These are phyloP conservation scores for Heliconius aoede DNA, from an alignment of 2,888 invertebrate genomes.

Conservation along the genomic window DNA sequence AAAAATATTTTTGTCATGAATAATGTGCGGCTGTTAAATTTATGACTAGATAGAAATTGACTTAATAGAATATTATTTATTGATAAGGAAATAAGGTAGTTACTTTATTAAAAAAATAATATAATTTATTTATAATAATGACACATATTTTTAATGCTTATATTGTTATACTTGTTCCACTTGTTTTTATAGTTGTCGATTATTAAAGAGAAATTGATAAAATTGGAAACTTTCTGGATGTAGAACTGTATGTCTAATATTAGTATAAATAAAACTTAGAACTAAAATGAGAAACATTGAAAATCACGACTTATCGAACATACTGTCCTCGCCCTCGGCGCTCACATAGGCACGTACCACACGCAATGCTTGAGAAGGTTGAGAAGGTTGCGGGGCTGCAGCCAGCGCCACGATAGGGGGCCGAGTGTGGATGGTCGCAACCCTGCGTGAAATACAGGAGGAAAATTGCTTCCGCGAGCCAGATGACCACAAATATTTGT, in stretches of 20 bases:
- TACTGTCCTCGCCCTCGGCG: too few relatives aligned
- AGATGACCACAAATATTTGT: slow-evolving; percentile 73
- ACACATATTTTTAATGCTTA: slow-evolving; percentile 1
- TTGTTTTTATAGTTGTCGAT: neutral
- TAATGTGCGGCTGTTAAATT: neutral
- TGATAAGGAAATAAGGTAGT: slow-evolving; percentile 4
- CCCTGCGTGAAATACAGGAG: neutral
- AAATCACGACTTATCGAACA: too few relatives aligned
- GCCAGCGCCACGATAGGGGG: slow-evolving; percentile 70
- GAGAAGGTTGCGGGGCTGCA: slow-evolving; percentile 69
- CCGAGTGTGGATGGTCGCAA: slow-evolving; percentile 48
- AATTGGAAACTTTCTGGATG: too few relatives aligned
- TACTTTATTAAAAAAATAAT: slow-evolving; percentile 43
- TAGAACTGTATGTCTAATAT: too few relatives aligned
- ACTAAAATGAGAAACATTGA: too few relatives aligned
- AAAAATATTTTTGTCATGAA: neutral
- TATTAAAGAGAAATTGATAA: too few relatives aligned
- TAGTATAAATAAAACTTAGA: neutral
- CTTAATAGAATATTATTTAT: slow-evolving; percentile 22
- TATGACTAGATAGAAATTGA: too few relatives aligned
- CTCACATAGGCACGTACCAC: slow-evolving; percentile 75
- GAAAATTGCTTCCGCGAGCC: slow-evolving; percentile 55
- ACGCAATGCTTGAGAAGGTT: slow-evolving; percentile 75
- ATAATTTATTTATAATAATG: neutral
- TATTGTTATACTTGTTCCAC: neutral